These are phyloP conservation scores for Leucania comma DNA, from an alignment of 2,888 invertebrate species.

Conservation along the genomic window DNA sequence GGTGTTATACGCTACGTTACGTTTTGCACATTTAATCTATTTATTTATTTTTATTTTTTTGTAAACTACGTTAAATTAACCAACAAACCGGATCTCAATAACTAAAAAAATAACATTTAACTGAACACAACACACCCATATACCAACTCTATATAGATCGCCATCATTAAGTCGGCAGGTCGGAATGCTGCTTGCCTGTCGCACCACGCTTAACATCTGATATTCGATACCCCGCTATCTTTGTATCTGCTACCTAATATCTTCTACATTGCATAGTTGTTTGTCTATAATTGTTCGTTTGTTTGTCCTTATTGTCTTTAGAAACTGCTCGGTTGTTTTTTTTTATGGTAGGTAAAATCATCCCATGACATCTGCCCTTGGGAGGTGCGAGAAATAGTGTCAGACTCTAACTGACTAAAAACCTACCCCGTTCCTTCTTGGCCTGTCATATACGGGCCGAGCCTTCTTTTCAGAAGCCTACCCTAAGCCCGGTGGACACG, in stretches of 20 bases:
- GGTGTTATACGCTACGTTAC: no score
- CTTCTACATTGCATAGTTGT: conserved; percentile 54
- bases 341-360: no score
- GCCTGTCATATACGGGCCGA: no score
- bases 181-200: conserved; percentile 87
- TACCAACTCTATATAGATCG: conserved; percentile 78
- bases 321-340: conserved; percentile 20
- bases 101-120: neutral
- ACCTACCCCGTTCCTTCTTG: no score
- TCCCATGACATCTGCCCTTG: no score
- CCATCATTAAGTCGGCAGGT: conserved; percentile 79
- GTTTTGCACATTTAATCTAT: no score
- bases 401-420: no score
- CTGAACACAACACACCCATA: conserved; percentile 14
- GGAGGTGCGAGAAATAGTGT: no score
- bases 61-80: no score
- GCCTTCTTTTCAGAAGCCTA: no score
- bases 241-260: conserved; percentile 81
- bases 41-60: no score
- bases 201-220: conserved; percentile 84
- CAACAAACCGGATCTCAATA: neutral
- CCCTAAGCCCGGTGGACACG: no score
- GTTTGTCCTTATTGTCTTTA: conserved; percentile 50
- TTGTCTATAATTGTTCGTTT: conserved; percentile 53
- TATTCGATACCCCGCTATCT: conserved; percentile 85